These are phyloP conservation scores for Prietella phreatophila DNA, from an alignment of 2,113 vertebrate species.

Conservation along the genomic window DNA sequence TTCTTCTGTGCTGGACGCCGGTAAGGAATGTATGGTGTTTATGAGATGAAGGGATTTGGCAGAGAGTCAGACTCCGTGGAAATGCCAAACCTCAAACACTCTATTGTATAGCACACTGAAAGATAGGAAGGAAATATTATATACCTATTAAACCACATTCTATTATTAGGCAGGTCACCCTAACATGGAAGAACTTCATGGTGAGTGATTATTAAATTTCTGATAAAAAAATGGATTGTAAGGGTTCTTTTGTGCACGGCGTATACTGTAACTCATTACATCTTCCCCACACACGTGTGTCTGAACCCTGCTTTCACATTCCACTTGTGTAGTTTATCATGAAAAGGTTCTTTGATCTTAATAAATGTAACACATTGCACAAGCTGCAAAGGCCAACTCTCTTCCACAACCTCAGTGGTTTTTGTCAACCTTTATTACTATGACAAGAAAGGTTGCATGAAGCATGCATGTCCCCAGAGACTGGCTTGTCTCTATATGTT, in stretches of 20 bases:
- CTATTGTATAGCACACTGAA: slow-evolving; percentile 35
- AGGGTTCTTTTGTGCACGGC: neutral
- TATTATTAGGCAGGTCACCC: slow-evolving; percentile 27
- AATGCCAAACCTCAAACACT: slow-evolving; percentile 31
- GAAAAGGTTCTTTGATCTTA: slow-evolving; percentile 13
- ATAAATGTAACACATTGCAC: slow-evolving; percentile 14
- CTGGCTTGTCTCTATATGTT: slow-evolving; percentile 31
- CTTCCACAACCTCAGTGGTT: slow-evolving; percentile 1
- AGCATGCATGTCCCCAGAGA: slow-evolving; percentile 12
- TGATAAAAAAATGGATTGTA: neutral
- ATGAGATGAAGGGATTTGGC: slow-evolving; percentile 49
- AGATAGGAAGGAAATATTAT: slow-evolving; percentile 25
- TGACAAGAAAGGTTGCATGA: slow-evolving; percentile 30
- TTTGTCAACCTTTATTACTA: slow-evolving; percentile 44
- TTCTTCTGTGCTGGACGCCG: slow-evolving; percentile 30
- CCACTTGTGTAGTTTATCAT: neutral
- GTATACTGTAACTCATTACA: neutral
- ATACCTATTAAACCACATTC: slow-evolving; percentile 19
- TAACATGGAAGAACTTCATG: neutral
- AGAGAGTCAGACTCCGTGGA: slow-evolving; percentile 23
- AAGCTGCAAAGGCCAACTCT: slow-evolving; percentile 23
- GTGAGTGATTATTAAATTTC: neutral
- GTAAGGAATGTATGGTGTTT: slow-evolving; percentile 52
- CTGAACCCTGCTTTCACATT: neutral
- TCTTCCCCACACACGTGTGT: neutral